A percentile compares a stretch with the other conserved stretches of the same genome.
Conservation (phyloP, 1,140 invertebrate species). For the Platyscapa corneri region DNA sequence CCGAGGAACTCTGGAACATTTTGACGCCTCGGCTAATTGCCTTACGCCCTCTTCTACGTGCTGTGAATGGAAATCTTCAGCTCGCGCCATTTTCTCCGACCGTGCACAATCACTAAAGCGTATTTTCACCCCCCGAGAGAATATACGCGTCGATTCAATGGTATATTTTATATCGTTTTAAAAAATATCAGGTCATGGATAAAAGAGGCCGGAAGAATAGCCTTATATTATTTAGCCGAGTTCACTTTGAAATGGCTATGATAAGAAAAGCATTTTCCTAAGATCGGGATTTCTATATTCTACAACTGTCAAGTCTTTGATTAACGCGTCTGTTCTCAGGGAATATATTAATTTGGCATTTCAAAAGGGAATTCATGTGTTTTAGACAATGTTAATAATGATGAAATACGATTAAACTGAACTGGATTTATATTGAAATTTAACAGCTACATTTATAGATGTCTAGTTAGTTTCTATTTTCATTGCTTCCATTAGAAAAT, state of each 20-base stretch:
- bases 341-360: neutral
- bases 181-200: neutral
- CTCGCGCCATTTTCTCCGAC: neutral
- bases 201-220: neutral
- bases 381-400: neutral
- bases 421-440: neutral
- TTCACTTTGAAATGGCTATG: neutral
- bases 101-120: constrained; percentile 24
- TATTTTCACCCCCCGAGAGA: neutral
- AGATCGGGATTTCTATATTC: neutral
- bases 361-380: neutral
- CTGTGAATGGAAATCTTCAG: constrained; percentile 54
- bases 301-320: neutral
- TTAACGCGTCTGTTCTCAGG: neutral
- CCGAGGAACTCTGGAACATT: constrained; percentile 65
- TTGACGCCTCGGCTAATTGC: constrained; percentile 68
- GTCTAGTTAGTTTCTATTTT: neutral
- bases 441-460: neutral
- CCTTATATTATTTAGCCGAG: neutral
- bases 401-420: neutral
- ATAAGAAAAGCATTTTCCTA: neutral
- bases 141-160: neutral
- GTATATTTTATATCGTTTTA: neutral
- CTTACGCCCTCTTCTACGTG: constrained; percentile 53
- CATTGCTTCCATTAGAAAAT: neutral